Evolutionary conservation across 2,113 vertebrate species (phyloP), one percentile per base, ranked within the genome.

Genomic region (Seriola dumerili): DNA sequence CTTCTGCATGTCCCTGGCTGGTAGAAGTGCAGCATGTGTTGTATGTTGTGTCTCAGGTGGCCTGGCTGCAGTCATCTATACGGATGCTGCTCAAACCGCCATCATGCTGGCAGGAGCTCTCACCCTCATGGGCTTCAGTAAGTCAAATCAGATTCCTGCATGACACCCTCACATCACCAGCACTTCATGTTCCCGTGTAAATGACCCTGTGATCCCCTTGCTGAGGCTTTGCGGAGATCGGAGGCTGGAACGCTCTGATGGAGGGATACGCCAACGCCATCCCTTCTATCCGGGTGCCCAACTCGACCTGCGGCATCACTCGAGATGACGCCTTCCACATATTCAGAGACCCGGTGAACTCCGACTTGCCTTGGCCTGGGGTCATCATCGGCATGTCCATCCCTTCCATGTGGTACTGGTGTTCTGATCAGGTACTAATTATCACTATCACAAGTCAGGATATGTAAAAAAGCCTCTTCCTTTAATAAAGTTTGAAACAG

Each of bases 331-430:
- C 98, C 54, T 99, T 99, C 85, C 97, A 98, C 78, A 92, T 99
- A 8, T 99, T 99, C 93, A 95, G 98, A 58, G 95, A 99, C 88
- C 97, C 98, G 0, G 82, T 98, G 77, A 96, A 81, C 50, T 99
- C 98, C 4, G 98, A 99, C 84, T 95, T 99, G 21, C 98, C 98
- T 0, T 99, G 98, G 98, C 98, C 98, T 0, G 98, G 97, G 0
- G 93, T 99, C 21, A 48, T 99, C 69, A 83, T 99, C 46, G 98
- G 98, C 85, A 99, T 99, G 98, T 96, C 97, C 76, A 76, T 98
- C 58, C 97, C 98, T 0, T 98, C 97, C 40, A 95, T 99, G 82
- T 99, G 98, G 98, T 99, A 99, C 93, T 99, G 98, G 98, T 99
- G 98, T 77, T 98, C 98, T 0, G 98, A 99, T 52, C 98, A 99